Base-by-base conservation (phyloP, 2,888 invertebrate species). In the Cylloceria caligata region DNA sequence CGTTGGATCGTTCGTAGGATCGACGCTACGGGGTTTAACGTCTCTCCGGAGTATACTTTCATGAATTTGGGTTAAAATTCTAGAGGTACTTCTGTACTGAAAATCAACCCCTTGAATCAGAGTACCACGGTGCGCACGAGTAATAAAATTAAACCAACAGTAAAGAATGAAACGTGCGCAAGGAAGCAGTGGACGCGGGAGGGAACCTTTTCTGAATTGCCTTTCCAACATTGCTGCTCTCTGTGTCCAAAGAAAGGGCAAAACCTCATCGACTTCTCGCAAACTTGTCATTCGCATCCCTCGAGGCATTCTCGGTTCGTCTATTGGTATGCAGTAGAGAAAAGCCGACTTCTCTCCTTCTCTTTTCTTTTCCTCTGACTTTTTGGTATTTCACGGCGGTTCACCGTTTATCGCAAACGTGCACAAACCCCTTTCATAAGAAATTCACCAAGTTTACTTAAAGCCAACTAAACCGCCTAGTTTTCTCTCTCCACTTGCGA, bases 361-460 rank as follows among this genome's bases (percentile, higher is more conserved):
- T 6, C 13, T 52, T 24, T 21, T 34, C 16, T 34, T 11, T 9
- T 19, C 16, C 34, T 30, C 9, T 7, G 7, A 34, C 6, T 57
- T 34, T n/a, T 4, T 3, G 34, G n/a, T 69, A 52, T 36, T 36
- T 21, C 39, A 7, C 16, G 21, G 30, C n/a, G 24, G 55, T 71
- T 55, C 39, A 24, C 42, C 69, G 71, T 71, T 71, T 57, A 57
- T 47, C 55, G 57, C 57, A 60, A 39, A 79, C 73, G 81, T 65
- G 80, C 84, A 83, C 88, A 87, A 86, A 87, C 87, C 84, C 81
- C 86, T n/a, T 87, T 89, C 87, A 84, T 89, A 86, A 89, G 88
- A 90, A 88, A 90, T 90, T 90, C 88, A 90, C 87, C 85, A 89
- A 84, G 83, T 85, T 82, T 86, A 24, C n/a, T 45, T 39, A 21